Conservation (phyloP, 2,113 vertebrate genomes). For the Emydocephalus ijimae region DNA sequence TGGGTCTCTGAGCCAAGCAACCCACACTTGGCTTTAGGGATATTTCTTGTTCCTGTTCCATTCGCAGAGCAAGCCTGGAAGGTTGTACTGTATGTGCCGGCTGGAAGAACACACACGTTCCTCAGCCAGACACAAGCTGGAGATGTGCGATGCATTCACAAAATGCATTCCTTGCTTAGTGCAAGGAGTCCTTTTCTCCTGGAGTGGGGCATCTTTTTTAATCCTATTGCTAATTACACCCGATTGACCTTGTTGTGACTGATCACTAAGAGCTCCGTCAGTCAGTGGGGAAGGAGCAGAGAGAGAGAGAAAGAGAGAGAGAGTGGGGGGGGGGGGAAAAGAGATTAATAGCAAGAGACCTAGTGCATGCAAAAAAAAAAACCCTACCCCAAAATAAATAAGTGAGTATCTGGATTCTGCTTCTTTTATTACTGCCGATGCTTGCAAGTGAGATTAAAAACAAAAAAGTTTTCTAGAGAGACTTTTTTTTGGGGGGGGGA, state of each 20-base stretch:
- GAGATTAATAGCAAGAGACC: too few relatives aligned
- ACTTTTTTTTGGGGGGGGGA: background rate
- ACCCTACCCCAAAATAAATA: background rate
- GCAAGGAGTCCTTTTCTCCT: constrained; percentile 51
- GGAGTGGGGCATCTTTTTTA: constrained; percentile 51
- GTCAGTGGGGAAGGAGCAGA: constrained; percentile 47
- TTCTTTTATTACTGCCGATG: constrained; percentile 33
- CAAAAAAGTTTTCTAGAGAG: background rate
- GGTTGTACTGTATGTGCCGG: constrained; percentile 52
- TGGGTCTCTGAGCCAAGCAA: constrained; percentile 43
- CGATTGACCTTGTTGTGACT: constrained; percentile 62
- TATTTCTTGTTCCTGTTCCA: constrained; percentile 66
- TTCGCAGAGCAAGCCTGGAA: constrained; percentile 57
- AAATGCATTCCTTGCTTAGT: constrained; percentile 29
- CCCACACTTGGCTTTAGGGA: constrained; percentile 49
- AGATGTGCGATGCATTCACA: constrained; percentile 69
- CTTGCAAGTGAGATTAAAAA: background rate
- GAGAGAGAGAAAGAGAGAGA: background rate
- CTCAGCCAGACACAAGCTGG: constrained; percentile 64
- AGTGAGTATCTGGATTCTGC: background rate
- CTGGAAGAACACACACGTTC: constrained; percentile 64
- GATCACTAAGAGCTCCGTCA: constrained; percentile 55
- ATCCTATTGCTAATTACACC: constrained; percentile 54
- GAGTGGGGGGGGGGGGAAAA: background rate
- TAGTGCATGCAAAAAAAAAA: background rate